phyloP scores from a whole-genome alignment of 35 echinoderm and acorn worm species.

The Stichopus chloronotus region DNA sequence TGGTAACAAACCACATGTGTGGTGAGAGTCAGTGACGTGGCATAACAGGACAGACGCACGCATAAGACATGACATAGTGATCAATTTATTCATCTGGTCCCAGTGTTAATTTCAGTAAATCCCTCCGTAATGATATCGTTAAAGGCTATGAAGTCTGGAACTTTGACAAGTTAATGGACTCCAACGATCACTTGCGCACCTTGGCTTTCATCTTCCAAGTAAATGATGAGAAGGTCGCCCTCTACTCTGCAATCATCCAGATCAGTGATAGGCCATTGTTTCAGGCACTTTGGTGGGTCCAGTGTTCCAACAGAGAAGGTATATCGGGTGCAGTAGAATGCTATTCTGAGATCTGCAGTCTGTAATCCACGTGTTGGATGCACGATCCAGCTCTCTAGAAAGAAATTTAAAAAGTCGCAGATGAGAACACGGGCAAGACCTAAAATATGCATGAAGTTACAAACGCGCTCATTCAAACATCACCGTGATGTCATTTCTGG shows the following conservation, averaged over 20 bases:
- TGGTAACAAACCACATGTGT: no score
- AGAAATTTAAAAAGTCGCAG: neutral
- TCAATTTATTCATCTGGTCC: no score
- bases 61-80: no score
- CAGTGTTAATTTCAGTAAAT: no score
- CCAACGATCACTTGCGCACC: neutral
- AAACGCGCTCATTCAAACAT: neutral
- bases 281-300: conserved; percentile 12
- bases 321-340: neutral
- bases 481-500: no score
- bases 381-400: conserved; percentile 8
- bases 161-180: no score
- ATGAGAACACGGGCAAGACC: no score
- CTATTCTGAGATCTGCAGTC: neutral
- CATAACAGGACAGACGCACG: no score
- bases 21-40: no score
- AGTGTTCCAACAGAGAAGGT: neutral
- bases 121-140: no score
- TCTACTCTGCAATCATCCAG: neutral
- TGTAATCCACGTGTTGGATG: conserved; percentile 2
- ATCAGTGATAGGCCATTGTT: neutral
- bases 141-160: no score
- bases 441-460: neutral
- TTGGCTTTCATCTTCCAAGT: conserved; percentile 6
- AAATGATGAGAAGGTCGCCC: neutral